phyloP scores from a whole-genome alignment of 2,113 vertebrate species.

The Gopherus flavomarginatus region DNA sequence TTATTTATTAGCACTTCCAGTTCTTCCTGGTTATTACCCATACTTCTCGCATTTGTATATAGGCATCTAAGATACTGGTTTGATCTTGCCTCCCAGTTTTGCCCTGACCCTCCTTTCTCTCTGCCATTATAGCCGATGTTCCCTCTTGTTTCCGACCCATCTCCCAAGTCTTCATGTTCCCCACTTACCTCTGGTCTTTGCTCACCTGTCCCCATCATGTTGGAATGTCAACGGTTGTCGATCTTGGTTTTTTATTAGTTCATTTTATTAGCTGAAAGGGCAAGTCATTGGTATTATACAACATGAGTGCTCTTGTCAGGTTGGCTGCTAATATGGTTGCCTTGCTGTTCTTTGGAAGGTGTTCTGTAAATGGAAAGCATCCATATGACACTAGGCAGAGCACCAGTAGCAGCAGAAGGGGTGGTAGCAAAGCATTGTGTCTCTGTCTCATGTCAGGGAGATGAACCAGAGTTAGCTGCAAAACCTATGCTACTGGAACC shows the following conservation, averaged over 20 bases:
- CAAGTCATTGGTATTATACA: background rate
- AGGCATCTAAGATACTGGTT: too few species aligned
- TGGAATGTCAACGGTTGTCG: conserved; percentile 1
- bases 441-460: rapidly evolving
- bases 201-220: background rate
- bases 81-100: too few species aligned
- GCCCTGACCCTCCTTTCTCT: too few species aligned
- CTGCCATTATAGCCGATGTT: too few species aligned
- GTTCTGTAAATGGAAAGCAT: background rate
- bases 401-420: background rate
- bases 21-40: too few species aligned
- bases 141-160: too few species aligned
- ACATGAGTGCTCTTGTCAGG: conserved; percentile 1
- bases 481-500: rapidly evolving
- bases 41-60: too few species aligned
- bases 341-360: background rate
- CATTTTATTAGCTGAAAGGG: conserved; percentile 24
- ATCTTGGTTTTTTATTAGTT: conserved; percentile 10
- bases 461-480: background rate
- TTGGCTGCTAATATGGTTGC: background rate
- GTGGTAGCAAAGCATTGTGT: background rate
- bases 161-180: too few species aligned
- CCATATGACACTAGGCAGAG: background rate
- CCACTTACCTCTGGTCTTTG: too few species aligned
- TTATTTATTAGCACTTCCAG: too few species aligned